Conservation (phyloP, 2,888 invertebrate species). For the Epinotia ramella region DNA sequence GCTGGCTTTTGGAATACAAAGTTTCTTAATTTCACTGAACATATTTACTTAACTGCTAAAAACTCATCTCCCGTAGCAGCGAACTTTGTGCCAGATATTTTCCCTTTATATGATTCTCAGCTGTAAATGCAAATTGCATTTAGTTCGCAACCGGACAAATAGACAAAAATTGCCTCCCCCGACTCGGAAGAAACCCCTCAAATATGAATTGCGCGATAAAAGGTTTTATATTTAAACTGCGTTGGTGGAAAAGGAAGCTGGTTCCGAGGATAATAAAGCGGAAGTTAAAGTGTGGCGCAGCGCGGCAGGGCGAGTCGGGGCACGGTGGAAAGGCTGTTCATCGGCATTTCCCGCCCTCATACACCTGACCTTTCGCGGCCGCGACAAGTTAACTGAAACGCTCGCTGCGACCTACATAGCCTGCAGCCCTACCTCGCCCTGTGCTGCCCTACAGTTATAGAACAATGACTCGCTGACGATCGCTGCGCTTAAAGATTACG, state of each 20-base stretch:
- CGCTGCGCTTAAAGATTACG: slow-evolving; percentile 32
- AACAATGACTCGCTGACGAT: slow-evolving; percentile 38
- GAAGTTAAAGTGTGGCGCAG: slow-evolving; percentile 70
- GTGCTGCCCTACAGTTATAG: slow-evolving; percentile 49
- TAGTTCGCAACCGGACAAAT: slow-evolving; percentile 34
- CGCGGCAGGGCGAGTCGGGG: slow-evolving; percentile 52
- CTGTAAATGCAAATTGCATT: slow-evolving; percentile 38
- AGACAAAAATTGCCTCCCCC: slow-evolving; percentile 37
- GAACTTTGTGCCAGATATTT: slow-evolving; percentile 9
- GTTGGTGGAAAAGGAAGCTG: slow-evolving; percentile 65
- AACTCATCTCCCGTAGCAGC: slow-evolving; percentile 8
- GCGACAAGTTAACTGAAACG: slow-evolving; percentile 82
- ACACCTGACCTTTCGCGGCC: slow-evolving; percentile 83
- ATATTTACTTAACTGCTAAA: slow-evolving; percentile 18
- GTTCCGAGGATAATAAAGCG: slow-evolving; percentile 74
- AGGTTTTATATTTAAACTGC: slow-evolving; percentile 48
- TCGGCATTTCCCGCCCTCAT: slow-evolving; percentile 81
- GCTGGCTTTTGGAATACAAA: slow-evolving; percentile 20
- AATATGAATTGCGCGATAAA: slow-evolving; percentile 43
- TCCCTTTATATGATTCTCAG: slow-evolving; percentile 19
- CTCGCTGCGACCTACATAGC: slow-evolving; percentile 79
- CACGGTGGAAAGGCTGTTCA: slow-evolving; percentile 68
- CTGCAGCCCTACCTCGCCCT: slow-evolving; percentile 58
- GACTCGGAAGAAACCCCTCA: slow-evolving; percentile 38
- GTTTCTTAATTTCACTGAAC: slow-evolving; percentile 5